Evolutionary conservation across 2,888 invertebrate genomes (phyloP), one percentile per base, ranked within the genome.

Genomic region (Drosophila yooni): DNA sequence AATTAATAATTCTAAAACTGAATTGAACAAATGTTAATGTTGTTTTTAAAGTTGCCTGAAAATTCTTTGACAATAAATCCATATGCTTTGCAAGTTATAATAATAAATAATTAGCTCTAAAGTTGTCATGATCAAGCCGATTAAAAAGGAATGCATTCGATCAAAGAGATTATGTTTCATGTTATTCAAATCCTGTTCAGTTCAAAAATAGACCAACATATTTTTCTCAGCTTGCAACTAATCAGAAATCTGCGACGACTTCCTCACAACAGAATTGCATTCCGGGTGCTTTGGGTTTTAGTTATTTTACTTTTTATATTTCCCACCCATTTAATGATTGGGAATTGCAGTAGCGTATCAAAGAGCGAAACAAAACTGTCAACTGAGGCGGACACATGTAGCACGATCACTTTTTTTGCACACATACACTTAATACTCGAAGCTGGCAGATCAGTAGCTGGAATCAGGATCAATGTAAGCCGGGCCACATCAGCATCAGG

Each of bases 331-430:
- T 82, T 82, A 82, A 80, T 82, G 81, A 82, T 82, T 69, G 62
- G 52, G 62, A 78, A 77, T 79, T 65, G 68, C 68, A 34, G 64
- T 67, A 70, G 83, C 83, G 80, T 86, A 82, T 84, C 87, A 83
- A 78, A 81, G 77, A 87, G 75, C 84, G 83, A 80, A 89, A 83
- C 88, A 82, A 85, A 91, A 89, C 91, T 91, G 91, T 91, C 91
- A 91, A 83, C 85, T 79, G 78, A 74, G 58, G 75, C 74, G 85
- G 88, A 86, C 85, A 86, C 85, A 87, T 87, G 85, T 85, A 84
- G 89, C 89, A 83, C 88, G 88, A 88, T 83, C 81, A 83, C 74
- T 83, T 88, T 83, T 38, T n/a, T 13, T 38, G 36, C 36, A 36
- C 25, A 54, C 27, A 54, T 53, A 52, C 65, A 61, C 54, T 60